Evolutionary conservation across 2,113 vertebrate species (phyloP), one percentile per base, ranked within the genome.

Genomic region (Argyrosomus japonicus): DNA sequence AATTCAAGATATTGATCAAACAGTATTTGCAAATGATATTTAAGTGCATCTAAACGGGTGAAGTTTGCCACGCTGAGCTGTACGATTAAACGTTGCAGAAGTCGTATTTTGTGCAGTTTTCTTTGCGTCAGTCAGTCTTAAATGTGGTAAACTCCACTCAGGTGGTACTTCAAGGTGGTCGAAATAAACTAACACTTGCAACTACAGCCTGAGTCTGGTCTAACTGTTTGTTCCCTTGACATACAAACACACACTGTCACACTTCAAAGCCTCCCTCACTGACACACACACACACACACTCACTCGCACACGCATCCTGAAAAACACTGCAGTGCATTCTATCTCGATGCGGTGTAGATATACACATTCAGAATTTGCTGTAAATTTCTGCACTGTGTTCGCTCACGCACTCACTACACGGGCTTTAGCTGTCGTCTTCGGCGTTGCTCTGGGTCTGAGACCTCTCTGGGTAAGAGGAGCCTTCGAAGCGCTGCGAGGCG

Each of bases 401-500:
- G 17, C 71, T 82, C 64, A 45, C 9, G 56, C 69, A 77, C 75
- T 84, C 79, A 62, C 79, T 68, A 40, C 67, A 32, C 5, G 0
- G 21, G 36, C 68, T 90, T 73, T 91, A 95, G 84, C 86, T 75
- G 71, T 54, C 74, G 13, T 92, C 89, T 7, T 92, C 92, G 7
- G 87, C 81, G 11, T 80, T 79, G 53, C 78, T 47, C 82, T 86
- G 81, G 58, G 77, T 76, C 25, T 29, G 71, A 1, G 56, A 36
- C n/a, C 43, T 95, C 87, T 96, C 96, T 1, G 92, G 50, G 81
- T 95, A 91, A 7, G 94, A 95, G 27, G 95, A 94, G 11, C 96
- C 95, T 88, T 98, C 97, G 2, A 97, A 99, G 75, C 97, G 95
- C 92, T 98, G 97, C 0, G 97, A 95, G 7, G 97, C 97, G 3